Percentiles rank a stretch among this genome's conserved stretches.
phyloP scores from a whole-genome alignment of 2,113 vertebrate species.

The Natator depressus region DNA sequence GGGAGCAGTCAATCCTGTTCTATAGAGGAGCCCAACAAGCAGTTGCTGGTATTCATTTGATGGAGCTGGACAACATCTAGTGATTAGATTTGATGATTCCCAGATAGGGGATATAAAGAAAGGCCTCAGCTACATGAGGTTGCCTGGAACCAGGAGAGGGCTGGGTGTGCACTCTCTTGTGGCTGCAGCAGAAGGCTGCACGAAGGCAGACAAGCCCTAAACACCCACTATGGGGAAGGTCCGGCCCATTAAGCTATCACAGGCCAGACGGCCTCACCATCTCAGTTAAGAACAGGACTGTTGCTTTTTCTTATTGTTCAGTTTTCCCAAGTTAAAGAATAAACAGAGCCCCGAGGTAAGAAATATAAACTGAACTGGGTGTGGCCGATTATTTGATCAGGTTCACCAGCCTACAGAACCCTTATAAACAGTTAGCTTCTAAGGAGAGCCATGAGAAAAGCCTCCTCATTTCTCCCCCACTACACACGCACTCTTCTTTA shows the following conservation, averaged over 20 bases:
- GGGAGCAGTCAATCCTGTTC: not conserved
- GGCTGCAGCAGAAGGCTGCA: not conserved
- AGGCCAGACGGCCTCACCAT: not conserved
- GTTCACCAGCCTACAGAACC: not conserved
- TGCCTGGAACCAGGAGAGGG: not conserved
- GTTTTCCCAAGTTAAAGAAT: not conserved
- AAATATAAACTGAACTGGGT: not conserved
- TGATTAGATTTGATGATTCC: not conserved
- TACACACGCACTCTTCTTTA: no score
- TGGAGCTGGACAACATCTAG: not conserved
- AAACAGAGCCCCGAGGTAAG: not conserved
- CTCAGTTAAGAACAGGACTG: not conserved
- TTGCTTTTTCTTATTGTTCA: not conserved
- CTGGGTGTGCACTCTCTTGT: not conserved
- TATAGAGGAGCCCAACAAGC: not conserved
- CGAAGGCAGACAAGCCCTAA: not conserved
- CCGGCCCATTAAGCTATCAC: not conserved
- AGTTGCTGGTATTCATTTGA: not conserved
- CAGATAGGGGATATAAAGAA: not conserved
- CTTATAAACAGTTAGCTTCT: not conserved
- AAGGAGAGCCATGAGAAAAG: no score
- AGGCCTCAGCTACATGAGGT: not conserved
- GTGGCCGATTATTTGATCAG: not conserved
- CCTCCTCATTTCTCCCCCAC: no score
- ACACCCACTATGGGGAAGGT: not conserved